Conservation (phyloP, 64 coral and sea anemone genomes). For the Stylophora pistillata region DNA sequence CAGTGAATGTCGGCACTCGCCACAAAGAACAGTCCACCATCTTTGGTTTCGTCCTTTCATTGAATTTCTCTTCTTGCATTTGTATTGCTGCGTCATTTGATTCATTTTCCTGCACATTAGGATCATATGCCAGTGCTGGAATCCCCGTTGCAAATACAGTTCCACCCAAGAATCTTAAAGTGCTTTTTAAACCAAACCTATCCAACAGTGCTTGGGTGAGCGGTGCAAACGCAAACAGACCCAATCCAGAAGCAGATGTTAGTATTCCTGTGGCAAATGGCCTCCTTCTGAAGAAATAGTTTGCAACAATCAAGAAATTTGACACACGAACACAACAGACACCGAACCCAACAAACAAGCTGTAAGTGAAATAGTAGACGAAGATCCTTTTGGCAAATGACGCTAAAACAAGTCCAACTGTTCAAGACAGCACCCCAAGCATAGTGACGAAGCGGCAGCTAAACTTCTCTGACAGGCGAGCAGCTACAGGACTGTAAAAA, state of each 20-base stretch:
- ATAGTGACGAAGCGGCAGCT: slow-evolving; percentile 26
- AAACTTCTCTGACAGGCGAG: slow-evolving; percentile 31
- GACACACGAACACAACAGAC: slow-evolving; percentile 24
- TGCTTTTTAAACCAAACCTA: slow-evolving; percentile 3
- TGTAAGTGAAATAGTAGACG: slow-evolving; percentile 35
- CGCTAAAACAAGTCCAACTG: slow-evolving; percentile 18
- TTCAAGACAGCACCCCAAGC: neutral
- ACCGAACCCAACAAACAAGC: slow-evolving; percentile 39
- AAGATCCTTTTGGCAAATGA: slow-evolving; percentile 41
- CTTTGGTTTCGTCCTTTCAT: neutral
- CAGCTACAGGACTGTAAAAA: slow-evolving; percentile 35
- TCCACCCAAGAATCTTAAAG: slow-evolving; percentile 32
- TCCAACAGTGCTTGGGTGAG: slow-evolving; percentile 17
- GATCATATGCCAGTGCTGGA: slow-evolving; percentile 10
- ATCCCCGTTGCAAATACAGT: neutral
- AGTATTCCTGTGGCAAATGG: slow-evolving; percentile 42
- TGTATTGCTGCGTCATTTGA: neutral
- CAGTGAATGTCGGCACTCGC: slow-evolving; percentile 39
- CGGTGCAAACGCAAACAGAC: slow-evolving; percentile 39
- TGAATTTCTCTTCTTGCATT: neutral
- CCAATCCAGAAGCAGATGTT: slow-evolving; percentile 21
- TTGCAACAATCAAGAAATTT: slow-evolving; percentile 21
- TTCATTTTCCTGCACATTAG: slow-evolving; percentile 20
- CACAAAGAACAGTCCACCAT: slow-evolving; percentile 54
- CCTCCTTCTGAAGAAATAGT: slow-evolving; percentile 23